phyloP scores from a whole-genome alignment of 2,797 vertebrate species.

The Anolis apletophallus region DNA sequence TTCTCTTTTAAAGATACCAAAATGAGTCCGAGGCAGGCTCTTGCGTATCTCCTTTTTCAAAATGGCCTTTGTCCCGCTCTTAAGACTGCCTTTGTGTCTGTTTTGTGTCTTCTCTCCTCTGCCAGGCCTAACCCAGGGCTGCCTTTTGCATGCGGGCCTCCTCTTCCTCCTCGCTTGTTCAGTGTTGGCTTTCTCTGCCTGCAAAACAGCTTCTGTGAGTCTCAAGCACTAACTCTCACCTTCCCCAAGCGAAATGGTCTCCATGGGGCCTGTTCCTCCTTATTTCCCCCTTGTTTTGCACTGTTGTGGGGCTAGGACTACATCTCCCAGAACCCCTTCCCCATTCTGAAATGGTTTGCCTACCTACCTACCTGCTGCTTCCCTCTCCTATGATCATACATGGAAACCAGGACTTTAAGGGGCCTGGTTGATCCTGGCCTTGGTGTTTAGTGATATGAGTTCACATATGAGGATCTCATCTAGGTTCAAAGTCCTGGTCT shows the following conservation, averaged over 20 bases:
- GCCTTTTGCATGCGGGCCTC: neutral
- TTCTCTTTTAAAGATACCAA: too few species aligned
- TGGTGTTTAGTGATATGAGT: too few species aligned
- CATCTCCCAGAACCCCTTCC: neutral
- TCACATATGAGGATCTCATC: too few species aligned
- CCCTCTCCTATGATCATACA: too few species aligned
- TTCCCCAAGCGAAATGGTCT: neutral
- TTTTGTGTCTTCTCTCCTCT: constrained; percentile 1
- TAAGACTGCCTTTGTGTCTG: neutral
- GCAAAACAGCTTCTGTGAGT: constrained; percentile 1
- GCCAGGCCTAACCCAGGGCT: constrained; percentile 12
- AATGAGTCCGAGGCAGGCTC: too few species aligned
- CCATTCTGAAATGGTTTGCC: neutral
- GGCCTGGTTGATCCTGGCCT: too few species aligned
- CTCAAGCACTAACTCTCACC: neutral
- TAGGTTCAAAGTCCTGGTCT: too few species aligned
- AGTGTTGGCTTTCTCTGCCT: neutral
- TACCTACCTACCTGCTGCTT: too few species aligned
- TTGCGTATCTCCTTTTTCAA: too few species aligned
- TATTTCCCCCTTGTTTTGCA: neutral
- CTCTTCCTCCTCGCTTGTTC: neutral
- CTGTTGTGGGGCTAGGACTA: too few species aligned
- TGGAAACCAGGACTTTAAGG: too few species aligned
- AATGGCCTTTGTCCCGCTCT: neutral
- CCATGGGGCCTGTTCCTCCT: too few species aligned